These are phyloP conservation scores for Adelphocoris suturalis DNA, from an alignment of 2,888 invertebrate genomes.

Conservation along the genomic window DNA sequence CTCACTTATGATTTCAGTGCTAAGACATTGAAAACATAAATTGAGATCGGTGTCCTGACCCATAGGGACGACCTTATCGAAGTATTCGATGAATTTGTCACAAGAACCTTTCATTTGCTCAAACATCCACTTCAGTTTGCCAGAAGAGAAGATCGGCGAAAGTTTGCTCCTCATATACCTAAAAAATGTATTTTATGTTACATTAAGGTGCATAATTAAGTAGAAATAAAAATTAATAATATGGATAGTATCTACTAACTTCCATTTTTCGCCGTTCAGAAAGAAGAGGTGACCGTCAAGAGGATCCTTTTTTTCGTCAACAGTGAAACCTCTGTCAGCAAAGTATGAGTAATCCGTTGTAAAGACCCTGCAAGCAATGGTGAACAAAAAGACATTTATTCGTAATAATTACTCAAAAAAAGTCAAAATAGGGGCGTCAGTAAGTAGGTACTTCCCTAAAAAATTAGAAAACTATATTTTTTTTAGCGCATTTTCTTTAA, in stretches of 20 bases:
- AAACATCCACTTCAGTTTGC: conserved; percentile 63
- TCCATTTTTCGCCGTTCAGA: conserved; percentile 65
- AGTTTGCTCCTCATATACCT: conserved; percentile 54
- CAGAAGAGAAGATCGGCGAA: conserved; percentile 58
- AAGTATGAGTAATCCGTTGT: conserved; percentile 57
- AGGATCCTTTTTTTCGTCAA: conserved; percentile 70
- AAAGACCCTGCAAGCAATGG: conserved; percentile 8
- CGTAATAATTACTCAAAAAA: no score
- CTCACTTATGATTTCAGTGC: conserved; percentile 15
- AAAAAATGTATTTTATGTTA: no score
- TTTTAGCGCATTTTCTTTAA: no score
- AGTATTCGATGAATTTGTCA: conserved; percentile 34
- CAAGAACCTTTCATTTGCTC: conserved; percentile 29
- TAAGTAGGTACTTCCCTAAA: no score
- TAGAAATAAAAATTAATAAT: no score
- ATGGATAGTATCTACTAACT: conserved; percentile 30
- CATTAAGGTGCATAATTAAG: no score
- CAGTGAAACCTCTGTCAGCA: conserved; percentile 61
- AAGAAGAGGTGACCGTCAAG: conserved; percentile 71
- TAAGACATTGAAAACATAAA: not conserved
- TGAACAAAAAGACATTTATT: no score
- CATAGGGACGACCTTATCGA: not conserved
- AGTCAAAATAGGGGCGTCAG: no score
- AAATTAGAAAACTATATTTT: no score
- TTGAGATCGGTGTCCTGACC: not conserved